Percentiles rank a stretch among this genome's conserved stretches.
phyloP scores from a whole-genome alignment of 2,113 vertebrate species.

The Colaptes auratus region DNA sequence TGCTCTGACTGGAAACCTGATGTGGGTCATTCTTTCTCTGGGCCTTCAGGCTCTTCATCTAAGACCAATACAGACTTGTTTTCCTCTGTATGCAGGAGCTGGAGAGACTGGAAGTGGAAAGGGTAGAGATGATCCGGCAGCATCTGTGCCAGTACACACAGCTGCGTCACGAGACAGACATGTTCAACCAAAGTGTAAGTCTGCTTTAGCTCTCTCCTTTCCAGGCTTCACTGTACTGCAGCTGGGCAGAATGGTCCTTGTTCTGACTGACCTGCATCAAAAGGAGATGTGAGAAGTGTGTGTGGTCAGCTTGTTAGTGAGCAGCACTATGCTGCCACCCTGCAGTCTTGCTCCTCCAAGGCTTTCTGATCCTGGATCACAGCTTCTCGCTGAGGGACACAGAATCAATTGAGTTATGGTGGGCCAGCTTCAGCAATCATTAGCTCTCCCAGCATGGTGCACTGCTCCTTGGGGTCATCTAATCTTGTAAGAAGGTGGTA shows the following conservation, averaged over 20 bases:
- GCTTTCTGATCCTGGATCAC: neutral
- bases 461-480: neutral
- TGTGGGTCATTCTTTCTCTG: neutral
- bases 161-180: conserved; percentile 95
- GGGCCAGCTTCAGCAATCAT: neutral
- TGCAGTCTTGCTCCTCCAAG: neutral
- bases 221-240: neutral
- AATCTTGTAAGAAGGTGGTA: neutral
- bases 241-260: neutral
- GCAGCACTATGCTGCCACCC: neutral
- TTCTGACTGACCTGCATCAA: neutral
- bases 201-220: neutral
- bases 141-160: conserved; percentile 97
- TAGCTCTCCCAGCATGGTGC: neutral
- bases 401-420: neutral
- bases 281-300: neutral
- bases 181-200: conserved; percentile 99
- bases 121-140: conserved; percentile 95
- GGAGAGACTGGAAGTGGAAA: conserved; percentile 93
- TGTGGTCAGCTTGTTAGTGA: neutral
- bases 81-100: conserved; percentile 83
- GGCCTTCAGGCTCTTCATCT: neutral
- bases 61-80: neutral
- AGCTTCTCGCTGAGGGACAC: neutral
- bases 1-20: neutral